Base-by-base conservation (phyloP, 2,888 invertebrate genomes). In the Aphrophora alni region DNA sequence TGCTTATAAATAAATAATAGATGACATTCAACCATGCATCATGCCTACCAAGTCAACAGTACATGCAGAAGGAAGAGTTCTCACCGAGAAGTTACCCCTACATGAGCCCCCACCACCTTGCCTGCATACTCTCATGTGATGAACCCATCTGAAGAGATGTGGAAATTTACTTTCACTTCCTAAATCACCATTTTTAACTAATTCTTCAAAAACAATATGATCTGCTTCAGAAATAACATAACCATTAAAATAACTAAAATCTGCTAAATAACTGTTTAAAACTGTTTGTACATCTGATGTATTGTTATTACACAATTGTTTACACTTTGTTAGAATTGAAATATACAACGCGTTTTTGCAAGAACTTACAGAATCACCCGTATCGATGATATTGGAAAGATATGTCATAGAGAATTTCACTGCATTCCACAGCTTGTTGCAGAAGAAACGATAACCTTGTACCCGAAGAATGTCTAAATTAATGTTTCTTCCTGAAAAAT, bases 351-450 rank as follows among this genome's bases (percentile, higher is more conserved):
- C 44, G 14, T 59, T 59, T 59, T 59, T 59, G 21, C 59, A 21
- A 5, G 21, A n/a, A 76, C 80, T 80, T 80, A 80, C 80, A 25
- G 75, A 75, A 76, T 44, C 76, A 17, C 71, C 44, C 7, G 70
- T 71, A 51, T 68, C 72, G 17, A 76, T 28, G 72, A 69, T 72
- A 72, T 72, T 75, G 14, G 90, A 91, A 87, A 94, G 92, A 88
- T 93, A 85, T 71, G 86, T 86, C 83, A 97, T 90, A 0, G 97
- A 94, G 88, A 99, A 99, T 89, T 96, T 97, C 27, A 96, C 94
- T 0, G 99, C 99, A 89, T 99, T 99, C 99, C 99, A 99, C 75
- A 99, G 91, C 88, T 99, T 99, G 89, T 99, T 99, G 89, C 99
- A 98, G 92, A 99, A 99, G 89, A 97, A 95, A 84, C 98, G 91